These are phyloP conservation scores for Homalodisca vitripennis DNA, from an alignment of 1,140 invertebrate species.

Conservation along the genomic window DNA sequence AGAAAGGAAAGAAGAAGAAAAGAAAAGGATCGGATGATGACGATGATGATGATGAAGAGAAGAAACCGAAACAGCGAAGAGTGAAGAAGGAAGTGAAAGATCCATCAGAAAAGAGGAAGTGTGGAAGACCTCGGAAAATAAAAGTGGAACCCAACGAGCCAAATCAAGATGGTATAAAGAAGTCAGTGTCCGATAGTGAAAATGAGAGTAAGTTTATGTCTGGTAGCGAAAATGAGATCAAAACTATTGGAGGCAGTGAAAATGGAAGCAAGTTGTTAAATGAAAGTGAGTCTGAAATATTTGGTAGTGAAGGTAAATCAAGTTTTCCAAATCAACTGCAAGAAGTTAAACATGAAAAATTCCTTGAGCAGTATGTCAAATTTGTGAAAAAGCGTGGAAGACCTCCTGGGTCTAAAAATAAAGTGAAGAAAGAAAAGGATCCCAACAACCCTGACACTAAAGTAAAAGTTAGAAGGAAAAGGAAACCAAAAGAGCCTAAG, in stretches of 20 bases:
- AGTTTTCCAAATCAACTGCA: neutral
- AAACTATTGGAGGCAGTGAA: neutral
- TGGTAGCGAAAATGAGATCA: neutral
- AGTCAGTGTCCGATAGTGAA: neutral
- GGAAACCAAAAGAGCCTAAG: slow-evolving; percentile 14
- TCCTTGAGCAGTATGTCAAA: slow-evolving; percentile 4
- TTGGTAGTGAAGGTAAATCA: neutral
- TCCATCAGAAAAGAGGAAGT: neutral
- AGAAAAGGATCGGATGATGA: slow-evolving; percentile 5
- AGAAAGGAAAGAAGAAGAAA: slow-evolving; percentile 8
- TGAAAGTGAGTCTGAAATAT: neutral
- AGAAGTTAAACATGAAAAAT: slow-evolving; percentile 4
- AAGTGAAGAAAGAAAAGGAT: slow-evolving; percentile 18
- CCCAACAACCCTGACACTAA: neutral
- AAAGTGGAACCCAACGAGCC: neutral
- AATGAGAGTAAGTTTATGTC: neutral
- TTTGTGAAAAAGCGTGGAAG: slow-evolving; percentile 13
- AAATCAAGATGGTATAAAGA: neutral
- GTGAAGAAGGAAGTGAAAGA: neutral
- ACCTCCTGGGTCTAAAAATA: slow-evolving; percentile 14
- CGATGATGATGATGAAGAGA: slow-evolving; percentile 12
- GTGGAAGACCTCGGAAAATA: slow-evolving; percentile 7
- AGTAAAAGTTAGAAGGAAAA: slow-evolving; percentile 3
- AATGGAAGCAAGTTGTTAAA: neutral
- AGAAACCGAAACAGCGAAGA: neutral